Conservation (phyloP, 2,888 invertebrate genomes). For the Hypomecis atomaria region DNA sequence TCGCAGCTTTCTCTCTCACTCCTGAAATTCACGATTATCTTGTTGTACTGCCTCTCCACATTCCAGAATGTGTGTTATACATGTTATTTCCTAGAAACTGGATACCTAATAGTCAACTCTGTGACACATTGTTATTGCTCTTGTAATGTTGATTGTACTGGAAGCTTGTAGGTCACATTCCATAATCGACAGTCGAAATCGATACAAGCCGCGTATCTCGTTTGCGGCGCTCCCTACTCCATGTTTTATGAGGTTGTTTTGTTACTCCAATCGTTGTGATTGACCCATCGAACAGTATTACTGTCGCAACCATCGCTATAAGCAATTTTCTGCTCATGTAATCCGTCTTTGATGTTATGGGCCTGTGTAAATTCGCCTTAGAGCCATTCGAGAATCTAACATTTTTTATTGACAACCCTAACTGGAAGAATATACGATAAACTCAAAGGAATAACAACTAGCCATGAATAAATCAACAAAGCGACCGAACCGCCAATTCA, state of each 20-base stretch:
- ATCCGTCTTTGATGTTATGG: slow-evolving; percentile 13
- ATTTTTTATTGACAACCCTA: slow-evolving; percentile 2
- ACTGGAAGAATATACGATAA: background rate
- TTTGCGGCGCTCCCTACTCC: slow-evolving; percentile 8
- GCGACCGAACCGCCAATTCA: background rate
- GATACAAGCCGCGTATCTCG: slow-evolving; percentile 13
- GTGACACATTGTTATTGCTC: background rate
- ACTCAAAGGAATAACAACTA: background rate
- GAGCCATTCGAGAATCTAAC: slow-evolving; percentile 1
- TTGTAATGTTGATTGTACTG: background rate
- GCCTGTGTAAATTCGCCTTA: slow-evolving; percentile 3
- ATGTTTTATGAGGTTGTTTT: slow-evolving; percentile 20
- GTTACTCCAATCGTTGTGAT: slow-evolving; percentile 12
- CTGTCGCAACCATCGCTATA: slow-evolving; percentile 13
- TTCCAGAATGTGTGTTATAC: no score
- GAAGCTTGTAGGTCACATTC: slow-evolving; percentile 1
- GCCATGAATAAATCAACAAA: slow-evolving; percentile 8
- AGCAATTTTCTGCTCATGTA: slow-evolving; percentile 15
- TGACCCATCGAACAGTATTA: slow-evolving; percentile 20
- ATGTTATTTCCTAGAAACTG: no score
- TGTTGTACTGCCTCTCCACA: no score
- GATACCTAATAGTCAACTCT: no score
- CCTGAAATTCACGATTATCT: no score
- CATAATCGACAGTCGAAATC: slow-evolving; percentile 11
- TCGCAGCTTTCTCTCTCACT: no score